Evolutionary conservation across 2,888 invertebrate species (phyloP).

Genomic region (Chaetogeoica ovagalla): DNA sequence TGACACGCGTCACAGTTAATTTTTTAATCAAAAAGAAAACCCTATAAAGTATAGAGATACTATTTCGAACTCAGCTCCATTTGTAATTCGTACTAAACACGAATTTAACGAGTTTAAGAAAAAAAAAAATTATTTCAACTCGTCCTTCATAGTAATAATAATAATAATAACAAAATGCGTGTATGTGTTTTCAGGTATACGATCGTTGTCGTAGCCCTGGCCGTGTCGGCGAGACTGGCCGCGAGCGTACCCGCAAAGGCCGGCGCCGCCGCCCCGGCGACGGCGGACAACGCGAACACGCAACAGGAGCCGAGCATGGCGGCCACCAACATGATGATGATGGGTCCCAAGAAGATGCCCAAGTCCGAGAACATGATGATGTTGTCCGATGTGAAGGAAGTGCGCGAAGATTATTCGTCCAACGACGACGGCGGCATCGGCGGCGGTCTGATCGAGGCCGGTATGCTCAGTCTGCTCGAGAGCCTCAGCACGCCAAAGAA

Average conservation of each 20-base stretch:
- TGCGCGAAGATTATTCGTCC: background rate
- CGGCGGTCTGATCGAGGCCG: background rate
- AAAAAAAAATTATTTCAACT: no score
- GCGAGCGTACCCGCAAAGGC: background rate
- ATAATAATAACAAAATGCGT: no score
- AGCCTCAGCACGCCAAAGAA: background rate
- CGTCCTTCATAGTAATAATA: no score
- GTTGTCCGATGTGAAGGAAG: background rate
- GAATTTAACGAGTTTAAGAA: no score
- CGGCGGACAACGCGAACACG: no score
- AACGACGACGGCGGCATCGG: background rate
- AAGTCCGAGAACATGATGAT: background rate
- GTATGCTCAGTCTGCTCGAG: background rate
- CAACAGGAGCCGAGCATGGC: background rate
- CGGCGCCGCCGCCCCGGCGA: background rate
- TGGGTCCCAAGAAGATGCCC: background rate
- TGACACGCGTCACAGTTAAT: no score
- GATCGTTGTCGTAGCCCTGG: background rate
- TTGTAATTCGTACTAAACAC: no score
- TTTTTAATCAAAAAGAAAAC: no score
- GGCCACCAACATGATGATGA: no score
- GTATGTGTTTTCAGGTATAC: background rate
- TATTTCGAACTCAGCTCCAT: no score
- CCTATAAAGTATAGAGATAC: no score
- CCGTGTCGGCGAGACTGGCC: constrained; percentile 1